Evolutionary conservation across 2,797 vertebrate genomes (phyloP).

Genomic region (Mormyrus proboscirostris): DNA sequence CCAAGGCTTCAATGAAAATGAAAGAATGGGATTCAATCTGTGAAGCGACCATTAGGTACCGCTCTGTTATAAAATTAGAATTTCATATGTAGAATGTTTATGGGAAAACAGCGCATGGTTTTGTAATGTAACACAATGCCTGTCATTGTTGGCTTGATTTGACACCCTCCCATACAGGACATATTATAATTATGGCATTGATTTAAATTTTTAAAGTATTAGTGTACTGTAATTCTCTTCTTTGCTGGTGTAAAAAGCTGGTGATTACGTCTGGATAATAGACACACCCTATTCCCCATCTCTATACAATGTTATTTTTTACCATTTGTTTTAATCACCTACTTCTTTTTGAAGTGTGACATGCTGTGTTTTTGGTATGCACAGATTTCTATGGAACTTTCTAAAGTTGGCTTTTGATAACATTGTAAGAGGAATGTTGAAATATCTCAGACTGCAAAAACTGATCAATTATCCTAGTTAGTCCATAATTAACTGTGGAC

Average conservation of each 20-base stretch:
- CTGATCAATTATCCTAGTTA: neutral
- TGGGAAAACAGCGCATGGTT: neutral
- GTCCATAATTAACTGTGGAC: neutral
- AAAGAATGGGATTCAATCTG: slow-evolving; percentile 42
- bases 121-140: neutral
- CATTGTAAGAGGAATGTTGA: neutral
- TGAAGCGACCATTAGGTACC: slow-evolving; percentile 25
- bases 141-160: neutral
- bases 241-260: neutral
- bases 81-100: slow-evolving; percentile 49
- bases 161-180: neutral
- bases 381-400: neutral
- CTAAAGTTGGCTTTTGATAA: neutral
- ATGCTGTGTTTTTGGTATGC: neutral
- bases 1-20: neutral
- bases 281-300: neutral
- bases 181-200: neutral
- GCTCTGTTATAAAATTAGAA: slow-evolving; percentile 27
- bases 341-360: neutral
- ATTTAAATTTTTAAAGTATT: neutral
- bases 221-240: neutral
- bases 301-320: neutral
- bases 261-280: neutral
- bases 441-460: neutral
- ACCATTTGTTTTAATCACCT: neutral